These are phyloP conservation scores for Akabosia matsudoensis DNA, from an alignment of 1,140 invertebrate species.

Conservation along the genomic window DNA sequence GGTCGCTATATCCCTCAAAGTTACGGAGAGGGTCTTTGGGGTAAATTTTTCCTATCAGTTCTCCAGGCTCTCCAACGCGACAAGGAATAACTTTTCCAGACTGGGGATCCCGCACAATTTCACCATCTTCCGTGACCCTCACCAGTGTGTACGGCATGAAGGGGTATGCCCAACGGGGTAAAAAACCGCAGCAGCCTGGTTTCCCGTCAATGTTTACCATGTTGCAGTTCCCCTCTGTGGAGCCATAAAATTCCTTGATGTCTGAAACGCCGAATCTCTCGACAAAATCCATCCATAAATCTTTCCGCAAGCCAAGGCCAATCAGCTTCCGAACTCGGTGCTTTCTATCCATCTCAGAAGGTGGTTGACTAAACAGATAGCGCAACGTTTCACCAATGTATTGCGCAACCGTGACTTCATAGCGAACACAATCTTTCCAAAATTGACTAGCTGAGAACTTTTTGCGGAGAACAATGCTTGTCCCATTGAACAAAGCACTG, in stretches of 20 bases:
- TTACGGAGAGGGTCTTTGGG: conserved; percentile 72
- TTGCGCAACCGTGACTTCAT: conserved; percentile 71
- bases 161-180: conserved; percentile 75
- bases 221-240: conserved; percentile 95
- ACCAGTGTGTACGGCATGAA: conserved; percentile 86
- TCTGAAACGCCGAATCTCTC: conserved; percentile 78
- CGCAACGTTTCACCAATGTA: conserved; percentile 99
- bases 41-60: conserved; percentile 93
- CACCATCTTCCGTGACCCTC: conserved; percentile 76
- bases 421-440: conserved; percentile 64
- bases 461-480: conserved; percentile 56
- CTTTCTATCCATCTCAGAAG: conserved; percentile 68
- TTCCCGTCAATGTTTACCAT: conserved; percentile 91
- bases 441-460: conserved; percentile 66
- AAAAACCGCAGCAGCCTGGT: conserved; percentile 89
- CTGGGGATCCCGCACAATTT: conserved; percentile 67
- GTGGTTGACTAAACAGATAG: conserved; percentile 83
- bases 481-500: conserved; percentile 57
- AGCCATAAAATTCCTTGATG: conserved; percentile 93
- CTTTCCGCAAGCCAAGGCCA: conserved; percentile 82
- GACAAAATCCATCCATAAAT: conserved; percentile 93
- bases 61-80: conserved; percentile 80
- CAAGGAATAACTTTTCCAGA: conserved; percentile 77
- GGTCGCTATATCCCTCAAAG: conserved; percentile 70
- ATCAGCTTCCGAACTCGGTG: conserved; percentile 80